A percentile compares a stretch with the other conserved stretches of the same genome.
phyloP scores from a whole-genome alignment of 2,888 invertebrate genomes.

The Athrips mouffetella region DNA sequence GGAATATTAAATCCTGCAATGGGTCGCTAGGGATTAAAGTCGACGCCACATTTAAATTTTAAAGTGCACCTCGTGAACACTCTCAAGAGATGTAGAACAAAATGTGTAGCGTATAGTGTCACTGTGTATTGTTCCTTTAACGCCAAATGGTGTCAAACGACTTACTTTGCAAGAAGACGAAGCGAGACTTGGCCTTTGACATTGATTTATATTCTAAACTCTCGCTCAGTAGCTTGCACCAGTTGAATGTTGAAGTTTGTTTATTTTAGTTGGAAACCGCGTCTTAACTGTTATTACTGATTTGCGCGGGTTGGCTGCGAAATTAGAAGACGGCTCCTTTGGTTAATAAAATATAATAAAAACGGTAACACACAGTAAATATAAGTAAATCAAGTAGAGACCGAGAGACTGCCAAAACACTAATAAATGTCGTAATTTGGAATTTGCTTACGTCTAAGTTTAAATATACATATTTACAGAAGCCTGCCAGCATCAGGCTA shows the following conservation, averaged over 20 bases:
- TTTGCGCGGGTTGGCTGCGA: too few relatives aligned
- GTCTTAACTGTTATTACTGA: too few relatives aligned
- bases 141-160: neutral
- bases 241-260: slow-evolving; percentile 1
- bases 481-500: too few relatives aligned
- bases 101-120: neutral
- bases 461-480: too few relatives aligned
- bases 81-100: neutral
- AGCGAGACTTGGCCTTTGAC: neutral
- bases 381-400: too few relatives aligned
- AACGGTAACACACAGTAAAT: too few relatives aligned
- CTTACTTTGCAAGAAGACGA: slow-evolving; percentile 3
- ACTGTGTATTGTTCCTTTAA: neutral
- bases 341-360: too few relatives aligned
- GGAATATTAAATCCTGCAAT: slow-evolving; percentile 14
- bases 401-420: too few relatives aligned
- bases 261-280: neutral
- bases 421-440: too few relatives aligned
- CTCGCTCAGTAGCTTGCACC: neutral
- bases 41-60: slow-evolving; percentile 14
- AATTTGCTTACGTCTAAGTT: too few relatives aligned
- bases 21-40: slow-evolving; percentile 13
- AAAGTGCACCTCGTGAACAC: slow-evolving; percentile 9
- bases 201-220: neutral
- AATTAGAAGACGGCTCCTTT: too few relatives aligned